These are phyloP conservation scores for Echeneis naucrates DNA, from an alignment of 2,797 vertebrate species.

Conservation along the genomic window DNA sequence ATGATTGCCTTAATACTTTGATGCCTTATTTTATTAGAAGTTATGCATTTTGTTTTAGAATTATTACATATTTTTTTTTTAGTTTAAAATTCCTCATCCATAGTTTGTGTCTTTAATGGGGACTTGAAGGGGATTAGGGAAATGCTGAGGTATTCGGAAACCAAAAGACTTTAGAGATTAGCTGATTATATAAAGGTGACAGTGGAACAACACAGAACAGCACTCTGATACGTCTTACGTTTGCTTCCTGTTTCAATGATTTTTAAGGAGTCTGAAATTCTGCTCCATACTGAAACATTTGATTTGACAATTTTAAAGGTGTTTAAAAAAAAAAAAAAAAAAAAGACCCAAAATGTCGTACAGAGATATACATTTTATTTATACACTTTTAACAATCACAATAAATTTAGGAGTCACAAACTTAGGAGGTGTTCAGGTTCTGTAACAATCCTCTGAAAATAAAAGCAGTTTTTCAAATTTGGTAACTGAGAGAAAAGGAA, in stretches of 20 bases:
- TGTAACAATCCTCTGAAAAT: conserved; percentile 71
- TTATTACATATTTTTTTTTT: neutral
- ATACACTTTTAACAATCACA: conserved; percentile 81
- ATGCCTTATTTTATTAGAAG: neutral
- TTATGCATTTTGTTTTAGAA: neutral
- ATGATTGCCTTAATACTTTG: neutral
- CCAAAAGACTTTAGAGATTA: conserved; percentile 70
- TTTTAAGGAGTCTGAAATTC: neutral
- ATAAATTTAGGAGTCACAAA: conserved; percentile 72
- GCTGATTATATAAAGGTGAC: conserved; percentile 56
- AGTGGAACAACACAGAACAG: neutral
- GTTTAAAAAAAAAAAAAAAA: too few relatives aligned
- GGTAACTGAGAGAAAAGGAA: conserved; percentile 52
- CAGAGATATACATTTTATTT: conserved; percentile 82
- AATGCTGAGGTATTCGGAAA: conserved; percentile 72
- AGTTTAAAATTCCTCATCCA: neutral
- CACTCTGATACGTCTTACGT: conserved; percentile 5
- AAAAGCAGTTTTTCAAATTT: conserved; percentile 35
- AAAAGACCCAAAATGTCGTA: conserved; percentile 41
- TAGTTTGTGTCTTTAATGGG: conserved; percentile 7
- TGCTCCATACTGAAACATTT: neutral
- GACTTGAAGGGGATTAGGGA: conserved; percentile 60
- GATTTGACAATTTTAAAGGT: neutral
- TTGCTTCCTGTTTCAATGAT: neutral
- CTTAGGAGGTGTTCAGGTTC: conserved; percentile 43